phyloP scores from a whole-genome alignment of 2,888 invertebrate species.

The Tillus elongatus region DNA sequence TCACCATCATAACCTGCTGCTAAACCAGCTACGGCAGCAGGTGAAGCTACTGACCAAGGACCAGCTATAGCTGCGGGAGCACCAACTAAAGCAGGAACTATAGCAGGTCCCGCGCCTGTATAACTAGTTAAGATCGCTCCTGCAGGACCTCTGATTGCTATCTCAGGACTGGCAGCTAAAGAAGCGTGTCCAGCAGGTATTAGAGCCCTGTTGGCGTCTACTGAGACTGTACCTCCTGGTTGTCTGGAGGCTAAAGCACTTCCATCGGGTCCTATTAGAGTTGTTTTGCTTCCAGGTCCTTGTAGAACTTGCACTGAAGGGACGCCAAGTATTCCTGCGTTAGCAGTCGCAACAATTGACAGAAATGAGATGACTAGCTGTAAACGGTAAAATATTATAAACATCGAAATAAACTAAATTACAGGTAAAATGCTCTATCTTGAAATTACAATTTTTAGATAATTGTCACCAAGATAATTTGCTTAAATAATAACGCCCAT shows the following conservation, averaged over 20 bases:
- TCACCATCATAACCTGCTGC: conserved; percentile 6
- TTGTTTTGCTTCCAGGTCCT: conserved; percentile 29
- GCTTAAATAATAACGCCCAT: too few relatives aligned
- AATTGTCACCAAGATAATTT: too few relatives aligned
- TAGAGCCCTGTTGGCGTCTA: conserved; percentile 19
- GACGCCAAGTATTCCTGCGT: conserved; percentile 10
- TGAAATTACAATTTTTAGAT: too few relatives aligned
- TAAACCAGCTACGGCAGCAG: not conserved
- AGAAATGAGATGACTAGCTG: too few relatives aligned
- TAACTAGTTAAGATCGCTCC: conserved; percentile 26
- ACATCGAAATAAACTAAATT: too few relatives aligned
- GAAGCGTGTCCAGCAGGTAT: conserved; percentile 18
- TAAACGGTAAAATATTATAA: too few relatives aligned
- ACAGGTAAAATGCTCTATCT: too few relatives aligned
- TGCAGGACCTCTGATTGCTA: conserved; percentile 22
- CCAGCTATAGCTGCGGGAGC: conserved; percentile 7
- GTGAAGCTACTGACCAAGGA: conserved; percentile 5
- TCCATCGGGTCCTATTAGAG: conserved; percentile 30
- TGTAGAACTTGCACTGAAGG: conserved; percentile 27
- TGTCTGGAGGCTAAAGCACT: conserved; percentile 24
- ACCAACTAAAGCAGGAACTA: conserved; percentile 15
- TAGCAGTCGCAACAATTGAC: too few relatives aligned
- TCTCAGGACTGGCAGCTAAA: conserved; percentile 11
- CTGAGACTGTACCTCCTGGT: conserved; percentile 28
- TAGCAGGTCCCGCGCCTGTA: conserved; percentile 23